Conservation (phyloP, 1,140 invertebrate genomes). For the Nymphalis io region DNA sequence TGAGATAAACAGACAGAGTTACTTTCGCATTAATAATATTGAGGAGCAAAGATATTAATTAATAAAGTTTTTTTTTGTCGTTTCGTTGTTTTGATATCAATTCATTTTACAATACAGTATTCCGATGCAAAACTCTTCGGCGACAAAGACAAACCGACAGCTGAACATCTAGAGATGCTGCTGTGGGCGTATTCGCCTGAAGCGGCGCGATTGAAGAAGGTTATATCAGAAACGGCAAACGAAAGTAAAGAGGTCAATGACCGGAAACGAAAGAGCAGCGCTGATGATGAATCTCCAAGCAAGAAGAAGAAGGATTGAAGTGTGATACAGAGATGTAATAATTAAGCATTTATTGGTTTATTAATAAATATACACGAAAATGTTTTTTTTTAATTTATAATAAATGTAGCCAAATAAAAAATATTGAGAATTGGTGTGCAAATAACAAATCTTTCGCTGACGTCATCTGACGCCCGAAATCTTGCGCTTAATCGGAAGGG, state of each 20-base stretch:
- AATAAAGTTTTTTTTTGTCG: too few species aligned
- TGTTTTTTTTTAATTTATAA: too few species aligned
- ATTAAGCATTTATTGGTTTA: slow-evolving; percentile 34
- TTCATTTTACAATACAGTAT: slow-evolving; percentile 43
- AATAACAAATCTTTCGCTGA: too few species aligned
- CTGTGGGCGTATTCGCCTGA: slow-evolving; percentile 85
- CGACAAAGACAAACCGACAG: slow-evolving; percentile 82
- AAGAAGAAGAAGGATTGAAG: slow-evolving; percentile 65
- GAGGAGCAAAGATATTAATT: too few species aligned
- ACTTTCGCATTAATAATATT: too few species aligned
- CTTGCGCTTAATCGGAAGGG: too few species aligned
- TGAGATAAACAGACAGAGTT: too few species aligned
- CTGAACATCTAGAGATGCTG: slow-evolving; percentile 82
- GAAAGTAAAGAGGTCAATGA: slow-evolving; percentile 41
- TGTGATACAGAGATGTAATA: background rate
- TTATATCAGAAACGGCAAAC: slow-evolving; percentile 57
- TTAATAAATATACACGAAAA: slow-evolving; percentile 6
- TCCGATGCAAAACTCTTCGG: slow-evolving; percentile 81
- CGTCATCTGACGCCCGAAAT: too few species aligned
- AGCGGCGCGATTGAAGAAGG: slow-evolving; percentile 56
- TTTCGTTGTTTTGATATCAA: too few species aligned
- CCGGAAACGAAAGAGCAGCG: slow-evolving; percentile 54
- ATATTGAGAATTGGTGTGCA: too few species aligned
- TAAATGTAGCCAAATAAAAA: too few species aligned
- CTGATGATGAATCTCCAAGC: slow-evolving; percentile 51